Percentiles rank a stretch among this genome's conserved stretches.
Evolutionary conservation across 2,113 vertebrate genomes (phyloP).

Genomic region (Saguinus imperator): DNA sequence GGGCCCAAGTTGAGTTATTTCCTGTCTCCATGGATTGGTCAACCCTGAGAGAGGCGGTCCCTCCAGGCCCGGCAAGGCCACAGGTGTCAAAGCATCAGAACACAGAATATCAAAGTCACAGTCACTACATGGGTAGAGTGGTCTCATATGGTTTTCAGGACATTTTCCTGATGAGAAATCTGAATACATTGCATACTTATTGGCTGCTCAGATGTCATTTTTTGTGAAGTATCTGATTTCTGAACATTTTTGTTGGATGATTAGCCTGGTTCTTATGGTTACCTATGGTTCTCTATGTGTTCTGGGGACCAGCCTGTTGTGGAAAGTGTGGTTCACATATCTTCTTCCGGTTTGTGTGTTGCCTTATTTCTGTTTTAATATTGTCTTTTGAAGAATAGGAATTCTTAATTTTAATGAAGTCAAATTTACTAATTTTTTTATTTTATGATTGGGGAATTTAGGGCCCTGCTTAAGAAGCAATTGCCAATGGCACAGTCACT

Average conservation of each 20-base stretch:
- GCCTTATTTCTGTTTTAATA: background rate
- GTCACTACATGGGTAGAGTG: background rate
- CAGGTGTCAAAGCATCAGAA: background rate
- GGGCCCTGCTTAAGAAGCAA: background rate
- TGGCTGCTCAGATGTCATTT: background rate
- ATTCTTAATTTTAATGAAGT: background rate
- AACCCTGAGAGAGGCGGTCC: background rate
- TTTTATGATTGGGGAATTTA: background rate
- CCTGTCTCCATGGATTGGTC: background rate
- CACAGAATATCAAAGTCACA: background rate
- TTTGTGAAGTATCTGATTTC: background rate
- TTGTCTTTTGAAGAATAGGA: background rate
- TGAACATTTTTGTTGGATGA: background rate
- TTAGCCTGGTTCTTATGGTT: background rate
- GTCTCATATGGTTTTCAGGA: background rate
- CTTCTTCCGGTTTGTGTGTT: background rate
- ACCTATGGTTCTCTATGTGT: background rate
- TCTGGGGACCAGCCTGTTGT: background rate
- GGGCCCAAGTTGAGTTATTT: background rate
- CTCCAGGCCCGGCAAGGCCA: background rate
- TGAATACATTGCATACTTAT: background rate
- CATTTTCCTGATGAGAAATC: background rate
- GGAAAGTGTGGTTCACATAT: background rate
- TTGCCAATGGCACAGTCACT: background rate
- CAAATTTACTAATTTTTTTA: background rate